phyloP scores from a whole-genome alignment of 2,113 vertebrate genomes.

The Sclerurus mexicanus region DNA sequence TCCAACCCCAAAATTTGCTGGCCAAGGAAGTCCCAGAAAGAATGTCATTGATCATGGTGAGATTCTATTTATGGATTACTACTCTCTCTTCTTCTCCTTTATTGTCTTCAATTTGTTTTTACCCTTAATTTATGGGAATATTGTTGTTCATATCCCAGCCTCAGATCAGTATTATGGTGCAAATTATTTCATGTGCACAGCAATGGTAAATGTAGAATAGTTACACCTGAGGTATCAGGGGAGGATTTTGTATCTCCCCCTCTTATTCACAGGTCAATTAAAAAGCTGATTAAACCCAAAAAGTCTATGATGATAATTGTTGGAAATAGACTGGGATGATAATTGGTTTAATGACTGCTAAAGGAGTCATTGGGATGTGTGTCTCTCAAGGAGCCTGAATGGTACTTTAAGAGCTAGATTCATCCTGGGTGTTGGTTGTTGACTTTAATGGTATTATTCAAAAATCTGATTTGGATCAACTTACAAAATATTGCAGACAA shows the following conservation, averaged over 20 bases:
- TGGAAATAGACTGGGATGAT: slow-evolving; percentile 65
- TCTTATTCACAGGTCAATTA: slow-evolving; percentile 62
- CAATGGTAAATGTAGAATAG: neutral
- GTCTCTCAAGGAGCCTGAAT: slow-evolving; percentile 48
- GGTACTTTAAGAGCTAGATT: slow-evolving; percentile 43
- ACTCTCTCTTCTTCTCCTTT: neutral
- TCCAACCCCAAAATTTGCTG: neutral
- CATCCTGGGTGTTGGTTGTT: slow-evolving; percentile 45
- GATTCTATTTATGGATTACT: neutral
- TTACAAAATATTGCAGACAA: slow-evolving; percentile 12
- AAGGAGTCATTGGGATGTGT: slow-evolving; percentile 51
- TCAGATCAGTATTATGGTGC: neutral
- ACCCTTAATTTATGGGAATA: neutral
- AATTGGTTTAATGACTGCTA: slow-evolving; percentile 67
- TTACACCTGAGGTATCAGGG: slow-evolving; percentile 49
- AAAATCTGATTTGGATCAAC: slow-evolving; percentile 34
- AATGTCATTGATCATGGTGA: neutral
- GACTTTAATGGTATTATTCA: slow-evolving; percentile 42
- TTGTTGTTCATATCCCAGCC: neutral
- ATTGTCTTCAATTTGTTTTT: neutral
- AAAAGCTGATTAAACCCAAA: slow-evolving; percentile 60
- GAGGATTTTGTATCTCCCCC: slow-evolving; percentile 34
- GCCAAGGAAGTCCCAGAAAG: neutral
- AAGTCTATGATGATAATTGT: slow-evolving; percentile 63
- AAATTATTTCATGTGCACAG: neutral